Percentiles rank a stretch among this genome's conserved stretches.
Conservation (phyloP, 2,797 vertebrate genomes). For the Aplochiton taeniatus region DNA sequence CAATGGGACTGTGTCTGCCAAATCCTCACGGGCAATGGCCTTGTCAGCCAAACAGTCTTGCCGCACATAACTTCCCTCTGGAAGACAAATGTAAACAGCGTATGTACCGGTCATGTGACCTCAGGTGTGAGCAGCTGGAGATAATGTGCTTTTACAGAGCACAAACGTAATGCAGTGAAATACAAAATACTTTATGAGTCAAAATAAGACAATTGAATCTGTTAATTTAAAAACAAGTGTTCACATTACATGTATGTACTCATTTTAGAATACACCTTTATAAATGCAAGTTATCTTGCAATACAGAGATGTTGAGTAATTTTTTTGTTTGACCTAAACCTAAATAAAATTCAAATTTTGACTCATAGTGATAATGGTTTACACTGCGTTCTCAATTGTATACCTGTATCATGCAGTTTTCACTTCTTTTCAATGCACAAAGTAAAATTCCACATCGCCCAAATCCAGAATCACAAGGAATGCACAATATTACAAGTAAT, state of each 20-base stretch:
- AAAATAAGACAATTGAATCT: slow-evolving; percentile 71
- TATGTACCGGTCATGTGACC: slow-evolving; percentile 72
- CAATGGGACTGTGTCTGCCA: slow-evolving; percentile 75
- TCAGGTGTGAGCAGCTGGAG: slow-evolving; percentile 79
- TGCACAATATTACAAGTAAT: slow-evolving; percentile 54
- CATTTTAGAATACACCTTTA: slow-evolving; percentile 5
- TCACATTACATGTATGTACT: slow-evolving; percentile 28
- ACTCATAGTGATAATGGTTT: slow-evolving; percentile 71
- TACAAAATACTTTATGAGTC: slow-evolving; percentile 69
- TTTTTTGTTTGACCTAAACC: slow-evolving; percentile 37
- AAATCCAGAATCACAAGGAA: slow-evolving; percentile 56
- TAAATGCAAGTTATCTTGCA: slow-evolving; percentile 14
- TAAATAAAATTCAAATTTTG: slow-evolving; percentile 70
- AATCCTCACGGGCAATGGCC: slow-evolving; percentile 73
- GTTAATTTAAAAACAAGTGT: slow-evolving; percentile 23
- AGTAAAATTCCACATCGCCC: slow-evolving; percentile 56
- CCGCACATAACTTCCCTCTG: slow-evolving; percentile 84
- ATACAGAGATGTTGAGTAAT: slow-evolving; percentile 19
- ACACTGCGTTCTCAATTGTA: slow-evolving; percentile 82
- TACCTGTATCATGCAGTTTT: slow-evolving; percentile 75
- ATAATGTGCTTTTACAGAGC: slow-evolving; percentile 74
- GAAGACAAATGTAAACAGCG: slow-evolving; percentile 79
- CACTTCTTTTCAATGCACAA: slow-evolving; percentile 80
- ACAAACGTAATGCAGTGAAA: slow-evolving; percentile 72
- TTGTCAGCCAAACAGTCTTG: slow-evolving; percentile 79